phyloP scores from a whole-genome alignment of 1,140 invertebrate species.

The Eueides isabella region DNA sequence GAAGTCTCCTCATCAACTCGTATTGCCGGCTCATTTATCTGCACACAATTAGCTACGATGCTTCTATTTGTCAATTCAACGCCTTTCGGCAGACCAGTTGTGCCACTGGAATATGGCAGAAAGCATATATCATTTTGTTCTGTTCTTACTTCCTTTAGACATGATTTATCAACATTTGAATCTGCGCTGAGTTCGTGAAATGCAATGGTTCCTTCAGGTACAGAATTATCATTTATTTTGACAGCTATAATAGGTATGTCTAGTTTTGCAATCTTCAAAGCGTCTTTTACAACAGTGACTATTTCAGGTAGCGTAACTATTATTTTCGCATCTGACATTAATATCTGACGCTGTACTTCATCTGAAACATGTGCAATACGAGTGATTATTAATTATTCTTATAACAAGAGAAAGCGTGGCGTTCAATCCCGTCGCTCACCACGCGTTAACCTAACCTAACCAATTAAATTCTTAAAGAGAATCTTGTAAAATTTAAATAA shows the following conservation, averaged over 20 bases:
- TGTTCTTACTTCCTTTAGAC: conserved; percentile 74
- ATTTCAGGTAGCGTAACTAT: conserved; percentile 85
- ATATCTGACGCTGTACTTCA: conserved; percentile 90
- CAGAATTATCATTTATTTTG: conserved; percentile 64
- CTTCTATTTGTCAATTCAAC: conserved; percentile 90
- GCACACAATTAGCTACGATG: conserved; percentile 83
- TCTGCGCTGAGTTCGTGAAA: conserved; percentile 84
- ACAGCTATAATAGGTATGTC: conserved; percentile 84
- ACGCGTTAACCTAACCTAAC: too few species aligned
- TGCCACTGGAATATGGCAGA: conserved; percentile 91
- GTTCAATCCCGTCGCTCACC: too few species aligned
- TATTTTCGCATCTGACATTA: conserved; percentile 85
- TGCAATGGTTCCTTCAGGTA: conserved; percentile 82
- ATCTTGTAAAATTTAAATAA: too few species aligned
- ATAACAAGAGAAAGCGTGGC: too few species aligned
- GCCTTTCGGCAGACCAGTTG: conserved; percentile 94
- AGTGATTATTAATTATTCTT: too few species aligned
- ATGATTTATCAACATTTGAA: conserved; percentile 76
- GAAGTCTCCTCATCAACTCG: conserved; percentile 63
- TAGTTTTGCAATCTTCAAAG: conserved; percentile 71
- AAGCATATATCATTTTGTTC: conserved; percentile 81
- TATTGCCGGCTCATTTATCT: conserved; percentile 70
- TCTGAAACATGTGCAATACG: conserved; percentile 79
- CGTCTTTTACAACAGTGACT: conserved; percentile 73
- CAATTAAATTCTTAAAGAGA: too few species aligned